Conservation (phyloP, 2,797 vertebrate species). For the Amblyopsis hoosieri region DNA sequence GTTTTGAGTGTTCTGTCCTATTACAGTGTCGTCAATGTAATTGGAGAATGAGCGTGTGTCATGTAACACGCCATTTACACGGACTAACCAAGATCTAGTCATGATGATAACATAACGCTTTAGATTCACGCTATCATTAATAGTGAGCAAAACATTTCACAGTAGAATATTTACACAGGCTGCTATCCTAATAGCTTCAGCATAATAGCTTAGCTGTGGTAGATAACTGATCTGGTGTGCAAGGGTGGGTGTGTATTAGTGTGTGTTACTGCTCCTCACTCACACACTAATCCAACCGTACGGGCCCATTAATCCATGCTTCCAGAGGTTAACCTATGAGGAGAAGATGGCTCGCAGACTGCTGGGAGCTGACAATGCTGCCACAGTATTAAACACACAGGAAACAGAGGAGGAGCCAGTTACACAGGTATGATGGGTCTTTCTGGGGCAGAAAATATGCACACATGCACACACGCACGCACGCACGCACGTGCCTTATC, state of each 20-base stretch:
- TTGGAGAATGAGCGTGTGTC: conserved; percentile 33
- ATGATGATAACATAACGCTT: conserved; percentile 9
- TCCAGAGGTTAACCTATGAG: conserved; percentile 95
- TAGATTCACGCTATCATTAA: conserved; percentile 15
- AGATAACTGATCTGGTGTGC: conserved; percentile 18
- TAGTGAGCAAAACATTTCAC: neutral
- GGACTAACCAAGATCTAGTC: conserved; percentile 44
- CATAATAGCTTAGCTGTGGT: conserved; percentile 2
- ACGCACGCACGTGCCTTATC: conserved; percentile 15
- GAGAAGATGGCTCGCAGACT: conserved; percentile 98
- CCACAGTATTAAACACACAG: conserved; percentile 90
- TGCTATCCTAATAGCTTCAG: conserved; percentile 25
- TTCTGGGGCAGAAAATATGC: conserved; percentile 19
- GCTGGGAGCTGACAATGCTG: conserved; percentile 93
- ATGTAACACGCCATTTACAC: conserved; percentile 42
- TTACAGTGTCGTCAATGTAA: neutral
- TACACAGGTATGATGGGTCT: conserved; percentile 79
- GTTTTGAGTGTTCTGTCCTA: neutral
- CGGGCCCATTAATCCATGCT: conserved; percentile 69
- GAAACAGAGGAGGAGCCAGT: conserved; percentile 88
- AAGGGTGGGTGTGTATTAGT: conserved; percentile 33
- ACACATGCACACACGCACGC: conserved; percentile 12
- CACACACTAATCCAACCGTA: conserved; percentile 67
- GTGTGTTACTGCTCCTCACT: conserved; percentile 44
- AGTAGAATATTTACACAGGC: conserved; percentile 4